Evolutionary conservation across 1,140 invertebrate genomes (phyloP).

Genomic region (Drosophila pachea): DNA sequence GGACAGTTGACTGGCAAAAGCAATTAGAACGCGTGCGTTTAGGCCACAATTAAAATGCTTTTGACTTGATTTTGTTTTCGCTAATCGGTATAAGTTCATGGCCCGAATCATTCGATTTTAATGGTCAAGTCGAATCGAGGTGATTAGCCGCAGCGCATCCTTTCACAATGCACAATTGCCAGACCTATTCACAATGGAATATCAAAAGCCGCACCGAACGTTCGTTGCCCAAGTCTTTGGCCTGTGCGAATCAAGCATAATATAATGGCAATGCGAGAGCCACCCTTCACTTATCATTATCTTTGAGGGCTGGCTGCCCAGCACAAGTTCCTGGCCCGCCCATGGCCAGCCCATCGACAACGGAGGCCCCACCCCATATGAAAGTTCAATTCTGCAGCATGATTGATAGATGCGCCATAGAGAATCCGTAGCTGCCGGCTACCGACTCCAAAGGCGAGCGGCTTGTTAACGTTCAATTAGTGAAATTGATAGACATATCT

Average conservation of each 20-base stretch:
- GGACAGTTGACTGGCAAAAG: constrained; percentile 45
- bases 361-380: neutral
- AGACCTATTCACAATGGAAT: constrained; percentile 1
- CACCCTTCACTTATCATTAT: constrained; percentile 29
- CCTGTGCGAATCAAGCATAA: constrained; percentile 25
- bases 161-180: constrained; percentile 9
- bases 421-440: constrained; percentile 41
- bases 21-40: constrained; percentile 29
- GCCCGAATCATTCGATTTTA: constrained; percentile 33
- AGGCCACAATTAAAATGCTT: constrained; percentile 36
- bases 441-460: constrained; percentile 32
- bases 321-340: neutral
- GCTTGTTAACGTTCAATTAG: constrained; percentile 76
- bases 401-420: constrained; percentile 61
- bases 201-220: constrained; percentile 22
- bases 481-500: constrained; percentile 77
- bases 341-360: constrained; percentile 21
- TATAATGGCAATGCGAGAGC: constrained; percentile 11
- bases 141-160: constrained; percentile 9
- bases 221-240: constrained; percentile 57
- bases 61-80: constrained; percentile 18
- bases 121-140: constrained; percentile 7
- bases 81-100: constrained; percentile 42
- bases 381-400: constrained; percentile 45
- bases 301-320: neutral